Percentiles rank a stretch among this genome's conserved stretches.
phyloP scores from a whole-genome alignment of 2,113 vertebrate genomes.

The Mungos mungo region DNA sequence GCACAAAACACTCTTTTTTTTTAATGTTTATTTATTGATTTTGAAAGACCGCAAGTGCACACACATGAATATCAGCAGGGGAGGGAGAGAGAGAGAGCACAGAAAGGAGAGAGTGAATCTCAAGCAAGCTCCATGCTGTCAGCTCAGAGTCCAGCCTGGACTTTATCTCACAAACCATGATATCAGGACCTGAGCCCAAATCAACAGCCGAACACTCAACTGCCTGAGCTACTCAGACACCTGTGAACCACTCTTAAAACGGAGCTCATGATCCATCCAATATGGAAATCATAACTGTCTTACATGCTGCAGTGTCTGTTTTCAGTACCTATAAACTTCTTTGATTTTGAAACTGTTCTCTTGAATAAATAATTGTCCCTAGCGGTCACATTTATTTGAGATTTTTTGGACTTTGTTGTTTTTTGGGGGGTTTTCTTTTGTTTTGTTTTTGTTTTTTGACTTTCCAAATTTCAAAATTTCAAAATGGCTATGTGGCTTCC shows the following conservation, averaged over 20 bases:
- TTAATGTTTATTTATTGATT: too few species aligned
- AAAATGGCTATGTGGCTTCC: background rate
- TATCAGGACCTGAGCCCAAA: too few species aligned
- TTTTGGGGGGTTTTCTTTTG: too few species aligned
- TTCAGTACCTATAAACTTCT: background rate
- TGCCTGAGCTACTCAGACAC: too few species aligned
- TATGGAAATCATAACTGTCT: background rate
- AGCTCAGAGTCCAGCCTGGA: too few species aligned
- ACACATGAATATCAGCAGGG: too few species aligned
- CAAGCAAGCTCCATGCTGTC: too few species aligned
- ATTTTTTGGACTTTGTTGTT: background rate
- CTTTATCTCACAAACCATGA: too few species aligned
- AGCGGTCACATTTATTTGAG: background rate
- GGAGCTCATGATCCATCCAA: background rate
- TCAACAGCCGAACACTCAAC: too few species aligned
- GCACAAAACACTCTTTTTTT: background rate
- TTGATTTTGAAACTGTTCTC: conserved; percentile 33
- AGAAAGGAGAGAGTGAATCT: too few species aligned
- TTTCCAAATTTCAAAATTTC: conserved; percentile 6
- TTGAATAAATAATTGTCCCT: background rate
- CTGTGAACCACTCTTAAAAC: background rate
- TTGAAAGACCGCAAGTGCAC: too few species aligned
- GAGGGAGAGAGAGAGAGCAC: too few species aligned
- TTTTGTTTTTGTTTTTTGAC: background rate
- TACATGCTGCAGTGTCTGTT: background rate